Conservation (phyloP, 2,113 vertebrate species). For the Sander lucioperca region DNA sequence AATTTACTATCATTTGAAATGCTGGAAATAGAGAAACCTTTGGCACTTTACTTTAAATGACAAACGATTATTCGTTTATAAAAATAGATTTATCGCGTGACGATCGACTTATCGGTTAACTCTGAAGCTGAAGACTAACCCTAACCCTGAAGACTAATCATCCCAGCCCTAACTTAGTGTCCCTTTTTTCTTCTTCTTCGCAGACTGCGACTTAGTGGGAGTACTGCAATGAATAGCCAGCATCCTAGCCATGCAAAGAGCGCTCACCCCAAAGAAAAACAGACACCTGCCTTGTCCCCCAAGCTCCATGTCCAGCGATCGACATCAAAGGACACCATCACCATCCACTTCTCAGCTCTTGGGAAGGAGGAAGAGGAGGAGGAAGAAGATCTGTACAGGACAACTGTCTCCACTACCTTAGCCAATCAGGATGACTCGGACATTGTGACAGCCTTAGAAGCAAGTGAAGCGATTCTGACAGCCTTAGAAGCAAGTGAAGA, state of each 20-base stretch:
- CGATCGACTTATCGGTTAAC: fast-evolving
- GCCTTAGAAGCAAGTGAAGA: slow-evolving; percentile 86
- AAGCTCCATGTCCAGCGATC: slow-evolving; percentile 94
- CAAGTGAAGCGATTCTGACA: slow-evolving; percentile 71
- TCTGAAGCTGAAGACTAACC: too few species aligned
- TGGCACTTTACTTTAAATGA: too few species aligned
- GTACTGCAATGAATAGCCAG: slow-evolving; percentile 95
- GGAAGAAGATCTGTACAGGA: slow-evolving; percentile 87
- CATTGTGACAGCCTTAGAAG: slow-evolving; percentile 91
- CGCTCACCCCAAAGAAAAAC: slow-evolving; percentile 74
- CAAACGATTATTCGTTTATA: neutral
- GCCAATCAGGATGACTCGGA: slow-evolving; percentile 86
- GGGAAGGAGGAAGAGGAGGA: slow-evolving; percentile 97
- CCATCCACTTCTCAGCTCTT: slow-evolving; percentile 96
- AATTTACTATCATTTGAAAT: too few species aligned
- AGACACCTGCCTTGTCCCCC: slow-evolving; percentile 83
- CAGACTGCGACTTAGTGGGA: slow-evolving; percentile 86
- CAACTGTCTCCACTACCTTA: slow-evolving; percentile 62
- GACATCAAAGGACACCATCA: slow-evolving; percentile 91
- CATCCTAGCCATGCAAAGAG: slow-evolving; percentile 92
- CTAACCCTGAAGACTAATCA: neutral
- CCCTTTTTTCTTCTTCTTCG: slow-evolving; percentile 45
- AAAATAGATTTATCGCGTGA: neutral
- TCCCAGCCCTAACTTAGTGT: neutral
- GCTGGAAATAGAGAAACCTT: too few species aligned